Conservation (phyloP, 2,113 vertebrate genomes). For the Heteronetta atricapilla region DNA sequence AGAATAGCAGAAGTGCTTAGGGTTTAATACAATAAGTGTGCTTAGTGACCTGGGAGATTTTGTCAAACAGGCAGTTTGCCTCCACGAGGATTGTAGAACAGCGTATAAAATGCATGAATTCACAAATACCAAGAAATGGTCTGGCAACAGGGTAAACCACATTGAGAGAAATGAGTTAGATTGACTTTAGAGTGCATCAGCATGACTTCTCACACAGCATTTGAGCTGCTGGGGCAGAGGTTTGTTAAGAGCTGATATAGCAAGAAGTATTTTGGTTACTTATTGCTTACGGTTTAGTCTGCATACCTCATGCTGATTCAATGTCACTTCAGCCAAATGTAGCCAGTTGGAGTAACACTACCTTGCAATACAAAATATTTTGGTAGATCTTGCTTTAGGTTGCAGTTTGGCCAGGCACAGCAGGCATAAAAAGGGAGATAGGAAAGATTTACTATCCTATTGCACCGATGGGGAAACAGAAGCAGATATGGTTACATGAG, state of each 20-base stretch:
- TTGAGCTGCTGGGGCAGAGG: background rate
- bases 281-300: background rate
- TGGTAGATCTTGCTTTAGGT: background rate
- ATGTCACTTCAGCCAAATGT: background rate
- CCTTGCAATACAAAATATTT: background rate
- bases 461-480: background rate
- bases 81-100: background rate
- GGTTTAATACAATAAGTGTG: background rate
- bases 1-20: background rate
- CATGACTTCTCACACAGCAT: background rate
- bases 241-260: background rate
- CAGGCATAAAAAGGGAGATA: background rate
- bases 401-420: background rate
- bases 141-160: background rate
- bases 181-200: background rate
- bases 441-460: slow-evolving; percentile 18
- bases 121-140: background rate
- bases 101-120: background rate
- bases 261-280: background rate
- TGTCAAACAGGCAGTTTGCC: background rate
- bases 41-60: background rate
- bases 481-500: background rate
- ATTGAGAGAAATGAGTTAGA: background rate
- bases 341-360: background rate
- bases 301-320: background rate